Conservation (phyloP, 2,797 vertebrate species). For the Alauda arvensis region DNA sequence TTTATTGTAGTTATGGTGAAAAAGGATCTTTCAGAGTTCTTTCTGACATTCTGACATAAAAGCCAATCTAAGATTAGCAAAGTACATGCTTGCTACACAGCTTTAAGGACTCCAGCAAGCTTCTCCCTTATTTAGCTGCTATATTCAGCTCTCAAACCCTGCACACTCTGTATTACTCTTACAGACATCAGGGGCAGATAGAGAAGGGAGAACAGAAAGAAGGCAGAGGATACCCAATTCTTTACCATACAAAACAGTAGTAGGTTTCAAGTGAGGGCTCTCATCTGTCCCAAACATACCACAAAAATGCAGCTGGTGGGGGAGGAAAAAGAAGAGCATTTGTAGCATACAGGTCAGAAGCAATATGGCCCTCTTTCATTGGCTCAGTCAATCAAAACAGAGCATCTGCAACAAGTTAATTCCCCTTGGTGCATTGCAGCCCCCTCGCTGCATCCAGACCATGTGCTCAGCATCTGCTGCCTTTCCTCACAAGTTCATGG, state of each 20-base stretch:
- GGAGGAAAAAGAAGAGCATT: background rate
- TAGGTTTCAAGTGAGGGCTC: background rate
- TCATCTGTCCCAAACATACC: background rate
- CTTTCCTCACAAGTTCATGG: background rate
- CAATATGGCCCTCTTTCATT: background rate
- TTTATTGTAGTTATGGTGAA: background rate
- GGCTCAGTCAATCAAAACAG: background rate
- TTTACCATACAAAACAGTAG: background rate
- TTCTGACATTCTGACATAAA: background rate
- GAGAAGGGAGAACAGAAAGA: background rate
- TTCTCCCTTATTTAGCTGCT: background rate
- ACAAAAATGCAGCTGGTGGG: background rate
- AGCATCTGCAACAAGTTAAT: slow-evolving; percentile 31
- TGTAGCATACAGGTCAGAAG: background rate
- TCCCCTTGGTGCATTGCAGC: background rate
- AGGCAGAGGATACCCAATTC: background rate
- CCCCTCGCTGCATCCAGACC: background rate
- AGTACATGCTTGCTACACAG: background rate
- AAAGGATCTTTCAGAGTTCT: background rate
- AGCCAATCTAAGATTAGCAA: background rate
- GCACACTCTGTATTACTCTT: background rate
- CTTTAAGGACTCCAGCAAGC: background rate
- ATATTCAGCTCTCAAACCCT: background rate
- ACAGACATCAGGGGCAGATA: background rate
- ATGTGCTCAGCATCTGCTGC: background rate